Evolutionary conservation across 35 echinoderm and acorn worm genomes (phyloP).

Genomic region (Heliocidaris tuberculata): DNA sequence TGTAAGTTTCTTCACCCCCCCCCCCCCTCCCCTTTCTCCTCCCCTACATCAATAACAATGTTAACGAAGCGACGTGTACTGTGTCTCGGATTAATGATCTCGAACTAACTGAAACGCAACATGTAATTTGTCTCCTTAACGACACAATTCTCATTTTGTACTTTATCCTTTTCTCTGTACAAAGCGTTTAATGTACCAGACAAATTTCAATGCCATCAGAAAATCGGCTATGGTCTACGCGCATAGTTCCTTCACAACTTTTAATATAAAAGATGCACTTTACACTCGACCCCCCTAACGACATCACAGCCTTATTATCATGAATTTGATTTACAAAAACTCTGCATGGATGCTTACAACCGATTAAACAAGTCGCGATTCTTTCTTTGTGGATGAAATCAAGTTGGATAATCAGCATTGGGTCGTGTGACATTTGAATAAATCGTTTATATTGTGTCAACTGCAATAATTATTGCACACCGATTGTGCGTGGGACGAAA

Average conservation of each 20-base stretch:
- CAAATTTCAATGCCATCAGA: background rate
- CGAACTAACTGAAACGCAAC: no score
- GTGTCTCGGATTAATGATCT: no score
- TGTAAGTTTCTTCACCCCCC: no score
- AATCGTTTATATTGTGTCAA: background rate
- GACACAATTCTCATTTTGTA: background rate
- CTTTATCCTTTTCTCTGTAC: background rate
- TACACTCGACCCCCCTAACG: background rate
- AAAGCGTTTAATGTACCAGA: background rate
- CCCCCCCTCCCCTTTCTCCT: no score
- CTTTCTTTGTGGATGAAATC: background rate
- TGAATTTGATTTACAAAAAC: background rate
- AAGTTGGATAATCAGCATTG: background rate
- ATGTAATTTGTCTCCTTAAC: background rate
- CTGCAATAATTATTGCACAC: background rate
- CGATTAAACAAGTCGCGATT: background rate
- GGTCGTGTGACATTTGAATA: background rate
- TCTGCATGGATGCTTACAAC: background rate
- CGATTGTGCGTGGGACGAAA: background rate
- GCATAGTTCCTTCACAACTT: background rate
- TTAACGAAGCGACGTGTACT: no score
- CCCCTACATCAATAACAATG: no score
- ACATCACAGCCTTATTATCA: background rate
- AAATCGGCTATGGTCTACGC: background rate
- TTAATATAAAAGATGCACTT: background rate